Evolutionary conservation across 2,888 invertebrate species (phyloP).

Genomic region (Drymonia ruficornis): DNA sequence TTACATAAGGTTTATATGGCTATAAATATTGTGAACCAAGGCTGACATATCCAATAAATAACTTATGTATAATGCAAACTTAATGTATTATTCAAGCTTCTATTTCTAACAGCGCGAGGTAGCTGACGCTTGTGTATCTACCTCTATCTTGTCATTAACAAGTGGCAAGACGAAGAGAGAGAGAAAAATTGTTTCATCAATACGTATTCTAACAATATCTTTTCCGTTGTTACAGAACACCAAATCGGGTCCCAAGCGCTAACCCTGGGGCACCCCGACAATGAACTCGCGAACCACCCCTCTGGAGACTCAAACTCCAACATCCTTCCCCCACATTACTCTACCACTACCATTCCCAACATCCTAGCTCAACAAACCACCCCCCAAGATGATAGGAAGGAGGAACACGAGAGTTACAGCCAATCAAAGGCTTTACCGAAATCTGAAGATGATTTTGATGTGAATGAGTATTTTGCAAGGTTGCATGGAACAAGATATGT

Average conservation of each 20-base stretch:
- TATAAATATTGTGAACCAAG: neutral
- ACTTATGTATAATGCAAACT: neutral
- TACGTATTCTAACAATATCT: neutral
- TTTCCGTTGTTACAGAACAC: constrained; percentile 67
- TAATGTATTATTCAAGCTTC: too few relatives aligned
- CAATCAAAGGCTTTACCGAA: constrained; percentile 57
- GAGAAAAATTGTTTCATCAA: neutral
- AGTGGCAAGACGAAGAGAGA: too few relatives aligned
- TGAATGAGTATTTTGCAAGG: constrained; percentile 78
- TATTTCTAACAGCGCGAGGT: too few relatives aligned
- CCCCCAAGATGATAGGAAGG: constrained; percentile 13
- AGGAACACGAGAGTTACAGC: constrained; percentile 27
- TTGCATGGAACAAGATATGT: constrained; percentile 76
- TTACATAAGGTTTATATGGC: constrained; percentile 2
- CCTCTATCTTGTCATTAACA: too few relatives aligned
- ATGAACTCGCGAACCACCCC: constrained; percentile 49
- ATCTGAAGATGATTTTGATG: constrained; percentile 77
- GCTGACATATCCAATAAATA: neutral
- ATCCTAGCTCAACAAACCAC: constrained; percentile 21
- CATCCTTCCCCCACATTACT: constrained; percentile 27
- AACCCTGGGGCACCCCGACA: constrained; percentile 55
- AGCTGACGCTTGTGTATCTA: too few relatives aligned
- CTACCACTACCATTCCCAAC: constrained; percentile 22
- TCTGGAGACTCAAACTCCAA: constrained; percentile 63
- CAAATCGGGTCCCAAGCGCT: constrained; percentile 47